phyloP scores from a whole-genome alignment of 1,140 invertebrate genomes.

The Drosophila asahinai region DNA sequence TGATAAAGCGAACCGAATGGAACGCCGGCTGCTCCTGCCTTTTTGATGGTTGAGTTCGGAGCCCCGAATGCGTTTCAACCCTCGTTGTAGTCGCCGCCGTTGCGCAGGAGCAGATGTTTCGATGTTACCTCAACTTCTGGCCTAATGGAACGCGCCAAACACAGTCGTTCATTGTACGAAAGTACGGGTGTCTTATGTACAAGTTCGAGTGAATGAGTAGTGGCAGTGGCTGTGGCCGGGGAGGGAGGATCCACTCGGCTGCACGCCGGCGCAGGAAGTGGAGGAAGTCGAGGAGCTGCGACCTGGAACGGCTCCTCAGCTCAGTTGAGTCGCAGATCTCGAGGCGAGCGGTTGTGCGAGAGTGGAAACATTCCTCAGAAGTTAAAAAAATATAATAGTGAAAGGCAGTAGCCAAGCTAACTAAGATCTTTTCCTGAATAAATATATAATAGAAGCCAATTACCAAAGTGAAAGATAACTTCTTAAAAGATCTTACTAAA shows the following conservation, averaged over 20 bases:
- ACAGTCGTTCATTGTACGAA: constrained; percentile 46
- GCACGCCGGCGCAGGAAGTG: constrained; percentile 77
- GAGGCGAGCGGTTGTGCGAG: constrained; percentile 45
- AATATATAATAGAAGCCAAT: background rate
- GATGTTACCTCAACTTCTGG: constrained; percentile 27
- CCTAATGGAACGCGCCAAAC: constrained; percentile 81
- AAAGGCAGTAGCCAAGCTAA: background rate
- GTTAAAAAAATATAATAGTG: background rate
- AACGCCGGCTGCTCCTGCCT: constrained; percentile 67
- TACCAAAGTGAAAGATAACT: background rate
- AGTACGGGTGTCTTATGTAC: constrained; percentile 68
- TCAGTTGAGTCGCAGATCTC: constrained; percentile 71
- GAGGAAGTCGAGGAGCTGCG: constrained; percentile 64
- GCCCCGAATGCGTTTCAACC: constrained; percentile 67
- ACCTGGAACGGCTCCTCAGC: constrained; percentile 28
- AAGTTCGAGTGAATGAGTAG: constrained; percentile 41
- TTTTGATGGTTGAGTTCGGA: constrained; percentile 30
- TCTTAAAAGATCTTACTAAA: background rate
- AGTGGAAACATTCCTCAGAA: background rate
- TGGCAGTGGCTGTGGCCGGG: constrained; percentile 19
- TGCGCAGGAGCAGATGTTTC: constrained; percentile 79
- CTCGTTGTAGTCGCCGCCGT: constrained; percentile 18
- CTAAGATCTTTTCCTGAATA: background rate
- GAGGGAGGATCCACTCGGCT: constrained; percentile 75
- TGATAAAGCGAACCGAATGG: constrained; percentile 64